Evolutionary conservation across 2,888 invertebrate species (phyloP).

Genomic region (Chirona hameri): DNA sequence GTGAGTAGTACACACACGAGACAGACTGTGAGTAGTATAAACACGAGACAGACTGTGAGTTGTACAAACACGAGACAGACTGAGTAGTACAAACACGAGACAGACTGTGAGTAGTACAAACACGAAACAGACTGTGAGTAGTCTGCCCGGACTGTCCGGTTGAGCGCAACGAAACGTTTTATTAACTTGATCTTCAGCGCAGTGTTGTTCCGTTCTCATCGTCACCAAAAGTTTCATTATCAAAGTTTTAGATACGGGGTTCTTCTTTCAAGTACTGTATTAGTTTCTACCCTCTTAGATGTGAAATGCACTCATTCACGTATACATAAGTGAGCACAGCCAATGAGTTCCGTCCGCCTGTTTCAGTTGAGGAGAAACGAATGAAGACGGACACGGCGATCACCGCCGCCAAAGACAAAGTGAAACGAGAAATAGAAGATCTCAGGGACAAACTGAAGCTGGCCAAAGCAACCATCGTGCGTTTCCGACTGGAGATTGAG

Average conservation of each 20-base stretch:
- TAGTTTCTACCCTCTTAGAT: no score
- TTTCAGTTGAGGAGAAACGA: slow-evolving; percentile 85
- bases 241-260: no score
- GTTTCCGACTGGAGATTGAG: slow-evolving; percentile 42
- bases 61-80: neutral
- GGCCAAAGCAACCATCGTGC: slow-evolving; percentile 78
- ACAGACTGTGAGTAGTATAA: neutral
- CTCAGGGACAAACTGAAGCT: slow-evolving; percentile 77
- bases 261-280: no score
- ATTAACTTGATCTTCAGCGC: no score
- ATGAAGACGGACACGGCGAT: slow-evolving; percentile 54
- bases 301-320: no score
- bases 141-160: no score
- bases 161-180: no score
- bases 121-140: slow-evolving; percentile 56
- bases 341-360: no score
- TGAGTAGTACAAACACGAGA: slow-evolving; percentile 48
- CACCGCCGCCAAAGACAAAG: slow-evolving; percentile 54
- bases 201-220: no score
- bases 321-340: no score
- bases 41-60: slow-evolving; percentile 56
- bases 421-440: slow-evolving; percentile 74
- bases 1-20: no score
- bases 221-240: no score
- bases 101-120: neutral